Conservation (phyloP, 2,888 invertebrate genomes). For the Dioctria rufipes region DNA sequence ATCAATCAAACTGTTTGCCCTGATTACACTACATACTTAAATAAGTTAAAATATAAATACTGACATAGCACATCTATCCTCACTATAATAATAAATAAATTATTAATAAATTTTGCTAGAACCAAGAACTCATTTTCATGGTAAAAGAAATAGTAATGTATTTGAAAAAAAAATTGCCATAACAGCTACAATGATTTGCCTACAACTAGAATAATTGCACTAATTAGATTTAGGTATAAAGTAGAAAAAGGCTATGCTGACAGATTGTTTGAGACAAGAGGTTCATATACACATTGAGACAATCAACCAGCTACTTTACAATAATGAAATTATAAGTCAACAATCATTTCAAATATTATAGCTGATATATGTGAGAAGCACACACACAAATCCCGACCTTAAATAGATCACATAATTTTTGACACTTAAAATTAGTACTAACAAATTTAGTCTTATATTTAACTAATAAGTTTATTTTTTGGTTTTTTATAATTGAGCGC, state of each 20-base stretch:
- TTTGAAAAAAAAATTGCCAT: too few species aligned
- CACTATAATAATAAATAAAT: too few species aligned
- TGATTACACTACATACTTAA: too few species aligned
- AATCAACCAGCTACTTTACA: conserved; percentile 20
- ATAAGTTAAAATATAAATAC: too few species aligned
- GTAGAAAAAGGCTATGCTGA: conserved; percentile 32
- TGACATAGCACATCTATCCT: too few species aligned
- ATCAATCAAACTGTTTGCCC: too few species aligned
- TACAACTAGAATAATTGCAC: conserved; percentile 34
- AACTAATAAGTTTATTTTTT: conserved; percentile 6
- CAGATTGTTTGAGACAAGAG: conserved; percentile 17
- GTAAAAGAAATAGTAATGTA: too few species aligned
- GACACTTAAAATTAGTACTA: conserved; percentile 63
- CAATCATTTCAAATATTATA: background rate
- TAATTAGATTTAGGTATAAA: conserved; percentile 1
- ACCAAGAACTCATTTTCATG: too few species aligned
- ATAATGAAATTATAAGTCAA: background rate
- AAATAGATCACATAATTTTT: conserved; percentile 70
- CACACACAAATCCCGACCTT: conserved; percentile 63
- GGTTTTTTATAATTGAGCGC: conserved; percentile 24
- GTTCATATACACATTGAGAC: background rate
- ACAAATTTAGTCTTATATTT: conserved; percentile 4
- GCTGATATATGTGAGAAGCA: conserved; percentile 23
- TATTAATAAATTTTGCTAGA: too few species aligned
- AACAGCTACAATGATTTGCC: background rate